Conservation (phyloP, 1,140 invertebrate species). For the Piezodorus guildinii region DNA sequence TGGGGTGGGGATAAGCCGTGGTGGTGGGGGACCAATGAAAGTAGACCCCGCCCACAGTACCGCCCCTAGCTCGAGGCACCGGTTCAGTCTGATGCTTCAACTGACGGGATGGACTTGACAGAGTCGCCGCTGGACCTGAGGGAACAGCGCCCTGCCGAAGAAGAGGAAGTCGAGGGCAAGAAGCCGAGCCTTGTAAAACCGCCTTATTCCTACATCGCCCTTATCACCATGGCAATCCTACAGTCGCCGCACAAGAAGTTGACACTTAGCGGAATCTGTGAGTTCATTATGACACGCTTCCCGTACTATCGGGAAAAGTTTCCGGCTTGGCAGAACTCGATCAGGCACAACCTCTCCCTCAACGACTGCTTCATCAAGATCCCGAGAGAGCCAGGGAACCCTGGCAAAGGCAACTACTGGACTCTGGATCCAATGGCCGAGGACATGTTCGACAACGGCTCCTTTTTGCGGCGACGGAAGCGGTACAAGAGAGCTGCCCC, state of each 20-base stretch:
- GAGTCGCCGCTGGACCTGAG: slow-evolving; percentile 16
- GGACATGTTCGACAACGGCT: slow-evolving; percentile 99
- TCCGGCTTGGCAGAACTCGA: slow-evolving; percentile 93
- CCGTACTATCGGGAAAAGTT: slow-evolving; percentile 93
- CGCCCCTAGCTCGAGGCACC: not conserved
- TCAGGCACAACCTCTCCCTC: slow-evolving; percentile 90
- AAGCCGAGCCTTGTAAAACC: slow-evolving; percentile 57
- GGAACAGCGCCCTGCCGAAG: not conserved
- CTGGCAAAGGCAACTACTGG: slow-evolving; percentile 99
- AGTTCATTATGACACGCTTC: slow-evolving; percentile 97
- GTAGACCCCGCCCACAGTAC: not conserved
- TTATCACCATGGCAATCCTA: slow-evolving; percentile 96
- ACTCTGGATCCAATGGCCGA: slow-evolving; percentile 91
- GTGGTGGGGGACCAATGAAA: slow-evolving; percentile 8
- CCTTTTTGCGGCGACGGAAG: slow-evolving; percentile 86
- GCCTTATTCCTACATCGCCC: slow-evolving; percentile 93
- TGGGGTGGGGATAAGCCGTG: slow-evolving; percentile 8
- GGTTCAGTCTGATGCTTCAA: not conserved
- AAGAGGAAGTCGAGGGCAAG: slow-evolving; percentile 22
- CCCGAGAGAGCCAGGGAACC: slow-evolving; percentile 92
- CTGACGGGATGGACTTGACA: not conserved
- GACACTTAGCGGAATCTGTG: slow-evolving; percentile 94
- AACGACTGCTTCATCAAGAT: slow-evolving; percentile 99
- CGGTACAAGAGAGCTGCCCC: slow-evolving; percentile 80
- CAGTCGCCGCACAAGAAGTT: slow-evolving; percentile 95